Percentiles rank a stretch among this genome's conserved stretches.
Evolutionary conservation across 1,140 invertebrate species (phyloP).

Genomic region (Cotesia vestalis): DNA sequence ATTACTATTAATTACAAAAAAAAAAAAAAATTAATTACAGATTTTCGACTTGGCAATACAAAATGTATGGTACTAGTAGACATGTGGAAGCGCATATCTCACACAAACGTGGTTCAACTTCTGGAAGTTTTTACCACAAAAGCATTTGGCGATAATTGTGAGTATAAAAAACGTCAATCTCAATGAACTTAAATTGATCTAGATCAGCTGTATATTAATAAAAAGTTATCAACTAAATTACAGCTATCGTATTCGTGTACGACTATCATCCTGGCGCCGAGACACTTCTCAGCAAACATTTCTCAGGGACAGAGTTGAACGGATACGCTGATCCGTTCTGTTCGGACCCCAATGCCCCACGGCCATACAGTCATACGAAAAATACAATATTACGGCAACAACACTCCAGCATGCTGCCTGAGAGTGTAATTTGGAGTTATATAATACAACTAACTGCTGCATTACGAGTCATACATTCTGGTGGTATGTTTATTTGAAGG

Average conservation of each 20-base stretch:
- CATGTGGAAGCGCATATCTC: slow-evolving; percentile 92
- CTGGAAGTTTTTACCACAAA: slow-evolving; percentile 95
- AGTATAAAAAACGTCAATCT: slow-evolving; percentile 58
- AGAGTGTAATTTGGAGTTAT: slow-evolving; percentile 93
- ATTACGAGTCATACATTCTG: slow-evolving; percentile 88
- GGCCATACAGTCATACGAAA: slow-evolving; percentile 85
- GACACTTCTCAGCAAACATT: slow-evolving; percentile 88
- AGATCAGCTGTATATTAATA: background rate
- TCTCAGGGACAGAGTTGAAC: slow-evolving; percentile 74
- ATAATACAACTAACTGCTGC: slow-evolving; percentile 96
- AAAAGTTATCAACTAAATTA: slow-evolving; percentile 44
- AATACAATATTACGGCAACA: slow-evolving; percentile 77
- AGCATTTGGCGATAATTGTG: slow-evolving; percentile 94
- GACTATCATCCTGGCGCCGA: slow-evolving; percentile 93
- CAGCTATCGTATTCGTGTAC: slow-evolving; percentile 95
- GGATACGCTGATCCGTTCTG: slow-evolving; percentile 85
- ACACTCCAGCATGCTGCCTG: slow-evolving; percentile 81
- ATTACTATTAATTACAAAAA: background rate
- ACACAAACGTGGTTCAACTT: slow-evolving; percentile 92
- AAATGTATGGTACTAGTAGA: slow-evolving; percentile 88
- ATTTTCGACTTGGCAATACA: slow-evolving; percentile 81
- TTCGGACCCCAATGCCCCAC: slow-evolving; percentile 81
- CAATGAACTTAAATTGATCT: no score
- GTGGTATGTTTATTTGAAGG: slow-evolving; percentile 62
- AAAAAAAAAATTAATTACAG: slow-evolving; percentile 55